These are phyloP conservation scores for Acanthopleura granulata DNA, from an alignment of 2,888 invertebrate species.

Conservation along the genomic window DNA sequence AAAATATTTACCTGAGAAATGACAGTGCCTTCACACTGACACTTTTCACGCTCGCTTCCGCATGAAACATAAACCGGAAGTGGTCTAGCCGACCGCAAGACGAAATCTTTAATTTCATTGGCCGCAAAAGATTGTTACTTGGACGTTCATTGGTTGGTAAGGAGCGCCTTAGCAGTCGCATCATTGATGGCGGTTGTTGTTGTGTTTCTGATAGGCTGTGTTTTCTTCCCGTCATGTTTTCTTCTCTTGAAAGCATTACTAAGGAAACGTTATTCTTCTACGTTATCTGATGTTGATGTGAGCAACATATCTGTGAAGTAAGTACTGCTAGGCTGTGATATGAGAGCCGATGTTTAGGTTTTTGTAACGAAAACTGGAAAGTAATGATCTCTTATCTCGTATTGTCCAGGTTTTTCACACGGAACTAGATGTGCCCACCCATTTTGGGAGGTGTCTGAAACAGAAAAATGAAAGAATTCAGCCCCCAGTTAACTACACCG, in stretches of 20 bases:
- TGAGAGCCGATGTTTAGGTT: too few species aligned
- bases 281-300: background rate
- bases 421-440: too few species aligned
- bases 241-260: background rate
- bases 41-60: background rate
- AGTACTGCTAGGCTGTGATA: background rate
- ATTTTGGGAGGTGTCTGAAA: too few species aligned
- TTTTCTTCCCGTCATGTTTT: slow-evolving; percentile 3
- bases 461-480: too few species aligned
- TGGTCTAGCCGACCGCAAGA: background rate
- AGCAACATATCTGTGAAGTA: background rate
- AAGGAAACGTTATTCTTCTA: background rate
- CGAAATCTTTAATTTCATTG: background rate
- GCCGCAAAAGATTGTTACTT: too few species aligned
- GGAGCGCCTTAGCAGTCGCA: background rate
- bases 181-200: background rate
- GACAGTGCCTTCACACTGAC: background rate
- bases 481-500: too few species aligned
- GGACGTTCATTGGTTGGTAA: background rate
- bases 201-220: background rate
- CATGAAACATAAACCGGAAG: slow-evolving; percentile 1
- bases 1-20: too few species aligned
- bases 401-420: too few species aligned
- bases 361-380: too few species aligned
- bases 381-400: too few species aligned